phyloP scores from a whole-genome alignment of 1,140 invertebrate species.

The Drosophila aff. region DNA sequence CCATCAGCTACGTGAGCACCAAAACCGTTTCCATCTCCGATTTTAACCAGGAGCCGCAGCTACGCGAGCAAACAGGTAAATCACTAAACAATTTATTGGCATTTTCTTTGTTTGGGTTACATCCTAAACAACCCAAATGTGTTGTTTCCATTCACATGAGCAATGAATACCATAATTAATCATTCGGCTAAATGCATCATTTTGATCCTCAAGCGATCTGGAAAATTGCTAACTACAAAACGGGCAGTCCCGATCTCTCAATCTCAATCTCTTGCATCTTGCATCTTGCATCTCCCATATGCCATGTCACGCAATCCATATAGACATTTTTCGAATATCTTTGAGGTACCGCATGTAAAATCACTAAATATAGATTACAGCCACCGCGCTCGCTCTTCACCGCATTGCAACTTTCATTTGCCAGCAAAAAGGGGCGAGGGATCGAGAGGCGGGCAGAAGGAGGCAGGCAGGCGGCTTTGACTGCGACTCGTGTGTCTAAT shows the following conservation, averaged over 20 bases:
- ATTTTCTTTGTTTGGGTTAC: conserved; percentile 40
- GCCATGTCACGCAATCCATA: conserved; percentile 45
- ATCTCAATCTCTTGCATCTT: background rate
- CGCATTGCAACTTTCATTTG: conserved; percentile 79
- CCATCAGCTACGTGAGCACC: conserved; percentile 81
- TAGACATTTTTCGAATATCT: conserved; percentile 76
- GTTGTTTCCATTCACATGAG: conserved; percentile 30
- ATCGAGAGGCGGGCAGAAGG: background rate
- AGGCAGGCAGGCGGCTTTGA: conserved; percentile 8
- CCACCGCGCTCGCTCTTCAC: conserved; percentile 59
- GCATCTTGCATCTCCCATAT: conserved; percentile 7
- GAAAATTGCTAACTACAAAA: conserved; percentile 75
- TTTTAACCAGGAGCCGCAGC: conserved; percentile 60
- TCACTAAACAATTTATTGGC: conserved; percentile 8
- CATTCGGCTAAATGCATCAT: conserved; percentile 58
- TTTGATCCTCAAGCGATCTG: conserved; percentile 60
- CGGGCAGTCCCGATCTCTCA: conserved; percentile 51
- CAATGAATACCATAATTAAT: conserved; percentile 37
- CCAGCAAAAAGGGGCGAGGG: conserved; percentile 24
- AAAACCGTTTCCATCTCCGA: conserved; percentile 79
- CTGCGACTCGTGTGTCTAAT: conserved; percentile 65
- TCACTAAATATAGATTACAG: conserved; percentile 84
- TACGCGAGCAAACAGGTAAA: conserved; percentile 59
- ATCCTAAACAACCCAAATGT: conserved; percentile 2
- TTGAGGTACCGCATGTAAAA: conserved; percentile 80